Evolutionary conservation across 1,140 invertebrate genomes (phyloP).

Genomic region (Bilobella aurantiaca): DNA sequence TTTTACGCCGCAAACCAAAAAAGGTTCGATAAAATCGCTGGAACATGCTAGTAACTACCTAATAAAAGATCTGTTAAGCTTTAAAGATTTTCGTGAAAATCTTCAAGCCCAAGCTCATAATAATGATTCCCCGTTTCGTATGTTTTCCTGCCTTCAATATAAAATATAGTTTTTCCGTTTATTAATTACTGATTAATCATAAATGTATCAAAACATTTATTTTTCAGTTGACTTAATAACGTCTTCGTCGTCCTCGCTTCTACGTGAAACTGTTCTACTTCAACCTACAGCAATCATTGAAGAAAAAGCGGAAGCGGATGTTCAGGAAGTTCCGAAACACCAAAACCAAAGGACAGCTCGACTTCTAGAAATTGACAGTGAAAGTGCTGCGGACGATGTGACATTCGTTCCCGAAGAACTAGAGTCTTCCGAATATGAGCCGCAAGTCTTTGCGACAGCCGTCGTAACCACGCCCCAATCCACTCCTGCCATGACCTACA

Average conservation of each 20-base stretch:
- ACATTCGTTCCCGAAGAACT: not conserved
- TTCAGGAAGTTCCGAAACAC: not conserved
- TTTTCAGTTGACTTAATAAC: too few relatives aligned
- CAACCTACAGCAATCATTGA: not conserved
- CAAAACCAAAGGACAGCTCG: not conserved
- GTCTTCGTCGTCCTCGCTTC: too few relatives aligned
- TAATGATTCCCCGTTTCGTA: too few relatives aligned
- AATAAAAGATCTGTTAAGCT: not conserved
- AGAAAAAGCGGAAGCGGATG: not conserved
- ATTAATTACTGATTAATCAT: too few relatives aligned
- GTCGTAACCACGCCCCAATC: not conserved
- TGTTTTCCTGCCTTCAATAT: too few relatives aligned
- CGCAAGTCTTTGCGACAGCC: constrained; percentile 18
- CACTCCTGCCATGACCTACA: not conserved
- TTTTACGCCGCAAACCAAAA: constrained; percentile 59
- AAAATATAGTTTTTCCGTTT: too few relatives aligned
- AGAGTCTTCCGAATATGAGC: constrained; percentile 30
- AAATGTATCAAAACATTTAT: too few relatives aligned
- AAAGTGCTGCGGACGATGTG: not conserved
- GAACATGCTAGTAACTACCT: not conserved
- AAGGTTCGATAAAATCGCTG: constrained; percentile 14
- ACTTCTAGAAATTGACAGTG: not conserved
- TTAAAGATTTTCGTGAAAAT: too few relatives aligned
- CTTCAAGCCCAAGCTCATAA: too few relatives aligned
- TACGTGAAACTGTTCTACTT: too few relatives aligned